Percentiles rank a stretch among this genome's conserved stretches.
These are phyloP conservation scores for Euplexia lucipara DNA, from an alignment of 2,888 invertebrate genomes.

Conservation along the genomic window DNA sequence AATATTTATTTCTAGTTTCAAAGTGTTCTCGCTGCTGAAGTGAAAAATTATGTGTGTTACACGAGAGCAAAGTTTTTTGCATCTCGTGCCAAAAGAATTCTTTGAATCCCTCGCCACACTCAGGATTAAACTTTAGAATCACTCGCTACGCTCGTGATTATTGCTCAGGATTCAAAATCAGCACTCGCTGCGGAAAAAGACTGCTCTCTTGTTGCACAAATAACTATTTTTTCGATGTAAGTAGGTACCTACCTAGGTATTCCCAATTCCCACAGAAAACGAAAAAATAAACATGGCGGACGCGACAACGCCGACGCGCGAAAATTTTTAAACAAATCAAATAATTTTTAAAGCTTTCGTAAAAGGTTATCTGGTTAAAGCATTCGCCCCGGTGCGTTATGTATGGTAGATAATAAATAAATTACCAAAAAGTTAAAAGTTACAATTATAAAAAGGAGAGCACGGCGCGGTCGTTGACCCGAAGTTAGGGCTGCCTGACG, in stretches of 20 bases:
- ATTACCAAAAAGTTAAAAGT: conserved; percentile 67
- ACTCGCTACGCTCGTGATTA: too few relatives aligned
- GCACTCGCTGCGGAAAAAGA: too few relatives aligned
- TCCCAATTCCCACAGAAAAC: background rate
- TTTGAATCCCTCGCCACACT: too few relatives aligned
- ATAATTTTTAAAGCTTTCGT: conserved; percentile 50
- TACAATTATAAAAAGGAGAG: conserved; percentile 68
- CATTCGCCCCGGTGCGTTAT: conserved; percentile 54
- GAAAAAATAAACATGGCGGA: background rate
- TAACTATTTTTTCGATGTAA: too few relatives aligned
- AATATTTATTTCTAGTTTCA: too few relatives aligned
- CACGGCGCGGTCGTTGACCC: conserved; percentile 56
- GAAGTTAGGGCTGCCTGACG: conserved; percentile 45
- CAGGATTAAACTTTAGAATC: too few relatives aligned
- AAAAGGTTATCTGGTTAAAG: conserved; percentile 50
- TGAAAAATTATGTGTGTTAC: too few relatives aligned
- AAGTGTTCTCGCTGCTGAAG: too few relatives aligned
- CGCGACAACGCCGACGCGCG: conserved; percentile 4
- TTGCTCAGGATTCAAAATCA: too few relatives aligned
- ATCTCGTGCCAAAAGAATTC: too few relatives aligned
- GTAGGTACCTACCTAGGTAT: background rate
- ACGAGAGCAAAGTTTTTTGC: too few relatives aligned
- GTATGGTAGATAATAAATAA: conserved; percentile 62
- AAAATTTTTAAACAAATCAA: conserved; percentile 37
- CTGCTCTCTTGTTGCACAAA: too few relatives aligned